Evolutionary conservation across 2,113 vertebrate genomes (phyloP), one percentile per base, ranked within the genome.

Genomic region (Nestor notabilis): DNA sequence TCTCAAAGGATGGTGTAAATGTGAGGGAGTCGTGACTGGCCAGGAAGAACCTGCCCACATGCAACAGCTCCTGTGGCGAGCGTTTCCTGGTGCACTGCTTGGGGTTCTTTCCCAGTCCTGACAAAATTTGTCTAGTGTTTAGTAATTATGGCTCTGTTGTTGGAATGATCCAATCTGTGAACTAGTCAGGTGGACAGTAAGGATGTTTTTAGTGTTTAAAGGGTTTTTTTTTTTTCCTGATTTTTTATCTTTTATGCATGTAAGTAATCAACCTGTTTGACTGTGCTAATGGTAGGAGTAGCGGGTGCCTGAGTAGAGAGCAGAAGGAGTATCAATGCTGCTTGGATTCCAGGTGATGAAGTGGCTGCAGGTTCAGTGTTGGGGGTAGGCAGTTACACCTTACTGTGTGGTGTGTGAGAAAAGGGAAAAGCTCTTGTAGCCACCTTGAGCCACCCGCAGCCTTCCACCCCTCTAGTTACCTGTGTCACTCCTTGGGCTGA

Each of bases 401-500:
- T 27, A 1, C 23, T 11, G 1, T 6, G 4, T 4, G 7, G 4
- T 5, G 25, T 7, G 13, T 16, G 53, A 18, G 60, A 18, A 4
- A 37, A 17, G 17, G 84, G 43, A 27, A 1, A 33, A 37, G 3
- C 68, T 58, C 61, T 37, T 3, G 63, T 4, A 55, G 49, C 39
- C 61, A 3, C 11, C 10, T 20, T 1, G 0, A 64, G 29, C 8
- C 2, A 37, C 35, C 43, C 0, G 3, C 60, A 41, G 64, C 76
- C 37, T 41, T 23, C 53, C 9, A 1, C 31, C 15, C 65, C n/a
- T 17, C 43, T 5, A 3, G 4, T 37, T 19, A 8, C 53, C 81
- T 1, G 0, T 2, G 11, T 21, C 43, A 17, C 13, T 66, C 46
- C 61, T 10, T 5, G n/a, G 68, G 20, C 1, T 3, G 41, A 2